Conservation (phyloP, 2,797 vertebrate species). For the Pitangus sulphuratus region DNA sequence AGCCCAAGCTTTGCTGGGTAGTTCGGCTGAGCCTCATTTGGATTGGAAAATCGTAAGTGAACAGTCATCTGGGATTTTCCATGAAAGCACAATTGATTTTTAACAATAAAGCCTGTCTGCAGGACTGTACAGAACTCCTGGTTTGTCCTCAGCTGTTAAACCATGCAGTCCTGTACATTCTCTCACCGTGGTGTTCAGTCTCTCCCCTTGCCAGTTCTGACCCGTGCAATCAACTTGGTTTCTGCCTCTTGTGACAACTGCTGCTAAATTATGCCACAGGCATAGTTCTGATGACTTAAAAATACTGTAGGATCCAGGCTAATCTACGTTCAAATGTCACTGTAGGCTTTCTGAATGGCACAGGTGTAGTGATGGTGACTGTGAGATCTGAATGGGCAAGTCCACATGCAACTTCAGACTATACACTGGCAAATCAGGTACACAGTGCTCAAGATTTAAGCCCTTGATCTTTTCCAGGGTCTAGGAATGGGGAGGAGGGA, state of each 20-base stretch:
- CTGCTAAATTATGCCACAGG: neutral
- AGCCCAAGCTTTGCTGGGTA: neutral
- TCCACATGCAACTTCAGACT: accelerated
- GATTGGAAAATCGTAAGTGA: constrained; percentile 39
- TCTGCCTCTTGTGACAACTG: neutral
- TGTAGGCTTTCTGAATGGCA: neutral
- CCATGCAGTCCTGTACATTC: neutral
- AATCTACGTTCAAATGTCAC: neutral
- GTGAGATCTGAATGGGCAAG: neutral
- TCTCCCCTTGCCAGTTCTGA: neutral
- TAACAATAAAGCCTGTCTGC: constrained; percentile 33
- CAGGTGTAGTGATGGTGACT: neutral
- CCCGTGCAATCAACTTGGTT: neutral
- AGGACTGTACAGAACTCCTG: constrained; percentile 19
- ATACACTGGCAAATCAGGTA: neutral
- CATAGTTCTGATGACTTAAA: neutral
- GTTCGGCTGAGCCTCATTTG: neutral
- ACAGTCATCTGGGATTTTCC: constrained; percentile 39
- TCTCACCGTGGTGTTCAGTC: neutral
- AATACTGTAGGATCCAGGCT: neutral
- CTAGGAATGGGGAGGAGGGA: neutral
- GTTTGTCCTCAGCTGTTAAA: neutral
- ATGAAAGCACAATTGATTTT: constrained; percentile 59
- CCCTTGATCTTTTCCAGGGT: neutral
- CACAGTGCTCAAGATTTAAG: neutral